Percentiles rank a stretch among this genome's conserved stretches.
Evolutionary conservation across 2,888 invertebrate genomes (phyloP).

Genomic region (Pristionchus arcanus): DNA sequence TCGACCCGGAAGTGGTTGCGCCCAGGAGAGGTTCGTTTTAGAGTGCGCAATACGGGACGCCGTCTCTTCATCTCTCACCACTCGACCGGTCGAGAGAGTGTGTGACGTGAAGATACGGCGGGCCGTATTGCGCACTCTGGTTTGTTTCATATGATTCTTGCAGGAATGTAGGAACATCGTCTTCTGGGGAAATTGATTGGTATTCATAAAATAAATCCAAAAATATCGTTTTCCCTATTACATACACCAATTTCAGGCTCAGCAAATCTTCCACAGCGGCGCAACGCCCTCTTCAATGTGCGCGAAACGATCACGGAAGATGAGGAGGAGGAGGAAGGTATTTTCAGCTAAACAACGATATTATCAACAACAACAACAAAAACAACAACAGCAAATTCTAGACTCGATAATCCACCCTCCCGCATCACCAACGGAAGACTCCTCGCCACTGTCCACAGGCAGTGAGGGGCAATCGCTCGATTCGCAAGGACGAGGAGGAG

Average conservation of each 20-base stretch:
- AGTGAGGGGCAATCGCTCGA: neutral
- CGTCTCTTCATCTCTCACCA: too few relatives aligned
- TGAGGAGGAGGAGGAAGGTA: conserved; percentile 25
- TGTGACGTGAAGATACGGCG: too few relatives aligned
- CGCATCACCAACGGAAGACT: conserved; percentile 4
- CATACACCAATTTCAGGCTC: neutral
- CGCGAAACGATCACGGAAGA: conserved; percentile 32
- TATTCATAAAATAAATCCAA: too few relatives aligned
- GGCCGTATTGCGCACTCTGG: too few relatives aligned
- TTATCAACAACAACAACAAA: too few relatives aligned
- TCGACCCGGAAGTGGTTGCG: conserved; percentile 16
- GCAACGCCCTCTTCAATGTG: conserved; percentile 37
- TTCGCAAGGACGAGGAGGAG: neutral
- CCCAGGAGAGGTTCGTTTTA: neutral
- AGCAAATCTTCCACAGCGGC: neutral
- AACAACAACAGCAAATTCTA: neutral
- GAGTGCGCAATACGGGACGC: neutral
- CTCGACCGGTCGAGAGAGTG: too few relatives aligned
- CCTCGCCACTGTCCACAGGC: neutral
- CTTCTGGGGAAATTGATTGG: too few relatives aligned
- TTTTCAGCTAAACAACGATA: neutral
- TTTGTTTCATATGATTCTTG: too few relatives aligned
- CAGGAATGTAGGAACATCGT: too few relatives aligned
- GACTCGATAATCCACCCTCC: neutral
- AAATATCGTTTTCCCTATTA: too few relatives aligned